Evolutionary conservation across 2,797 vertebrate species (phyloP).

Genomic region (Chiloscyllium punctatum): DNA sequence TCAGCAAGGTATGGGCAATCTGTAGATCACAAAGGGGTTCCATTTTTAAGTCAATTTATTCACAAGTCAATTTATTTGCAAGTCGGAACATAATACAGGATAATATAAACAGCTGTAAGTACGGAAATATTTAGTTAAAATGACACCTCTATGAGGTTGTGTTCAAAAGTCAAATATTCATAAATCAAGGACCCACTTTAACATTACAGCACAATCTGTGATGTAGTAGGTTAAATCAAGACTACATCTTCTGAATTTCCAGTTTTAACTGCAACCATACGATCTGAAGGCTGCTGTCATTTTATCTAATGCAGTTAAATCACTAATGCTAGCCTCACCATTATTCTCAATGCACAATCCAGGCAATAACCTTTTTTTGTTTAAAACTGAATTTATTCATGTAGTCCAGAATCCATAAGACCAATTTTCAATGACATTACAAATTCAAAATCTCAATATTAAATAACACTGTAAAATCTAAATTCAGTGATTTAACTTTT

Average conservation of each 20-base stretch:
- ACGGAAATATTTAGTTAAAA: no score
- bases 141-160: no score
- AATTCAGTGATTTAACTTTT: conserved; percentile 6
- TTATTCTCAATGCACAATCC: neutral
- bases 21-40: no score
- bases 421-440: neutral
- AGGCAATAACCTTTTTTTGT: neutral
- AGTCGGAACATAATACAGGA: no score
- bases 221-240: neutral
- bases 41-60: no score
- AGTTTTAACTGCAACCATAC: neutral
- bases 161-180: no score
- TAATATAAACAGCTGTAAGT: no score
- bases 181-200: no score
- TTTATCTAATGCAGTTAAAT: neutral
- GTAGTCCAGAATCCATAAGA: neutral
- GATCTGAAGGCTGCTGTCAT: neutral
- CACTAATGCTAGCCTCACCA: neutral
- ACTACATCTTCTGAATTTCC: neutral
- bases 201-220: neutral
- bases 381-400: conserved; percentile 1
- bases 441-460: conserved; percentile 5
- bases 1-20: neutral
- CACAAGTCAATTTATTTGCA: no score
- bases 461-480: conserved; percentile 5